These are phyloP conservation scores for Neodiprion pinetum DNA, from an alignment of 1,140 invertebrate species.

Conservation along the genomic window DNA sequence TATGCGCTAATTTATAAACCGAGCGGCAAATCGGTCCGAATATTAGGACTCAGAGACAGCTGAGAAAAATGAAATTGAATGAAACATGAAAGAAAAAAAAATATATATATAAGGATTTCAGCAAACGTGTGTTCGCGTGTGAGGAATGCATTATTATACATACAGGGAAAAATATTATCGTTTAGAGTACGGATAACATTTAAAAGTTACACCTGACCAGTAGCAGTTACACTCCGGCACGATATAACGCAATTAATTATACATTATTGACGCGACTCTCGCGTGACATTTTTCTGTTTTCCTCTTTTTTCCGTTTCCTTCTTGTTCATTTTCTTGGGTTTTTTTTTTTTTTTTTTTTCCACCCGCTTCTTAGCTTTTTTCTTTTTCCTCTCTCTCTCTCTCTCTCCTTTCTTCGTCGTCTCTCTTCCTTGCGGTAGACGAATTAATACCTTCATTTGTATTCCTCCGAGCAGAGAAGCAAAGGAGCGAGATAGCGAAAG, in stretches of 20 bases:
- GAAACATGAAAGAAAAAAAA: too few relatives aligned
- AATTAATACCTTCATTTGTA: slow-evolving; percentile 27
- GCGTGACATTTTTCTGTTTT: slow-evolving; percentile 1
- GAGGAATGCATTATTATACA: neutral
- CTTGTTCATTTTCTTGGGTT: neutral
- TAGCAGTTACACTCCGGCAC: neutral
- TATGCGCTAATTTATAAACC: too few relatives aligned
- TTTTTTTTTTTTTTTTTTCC: neutral
- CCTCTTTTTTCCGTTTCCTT: neutral
- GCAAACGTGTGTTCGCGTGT: too few relatives aligned
- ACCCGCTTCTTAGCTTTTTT: neutral
- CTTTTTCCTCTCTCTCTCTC: neutral
- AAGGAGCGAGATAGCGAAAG: slow-evolving; percentile 18
- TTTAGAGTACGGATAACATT: neutral
- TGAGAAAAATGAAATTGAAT: too few relatives aligned
- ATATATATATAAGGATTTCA: too few relatives aligned
- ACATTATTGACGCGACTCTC: neutral
- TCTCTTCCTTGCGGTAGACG: neutral
- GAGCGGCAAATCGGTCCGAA: too few relatives aligned
- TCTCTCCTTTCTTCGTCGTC: neutral
- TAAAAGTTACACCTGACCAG: slow-evolving; percentile 1
- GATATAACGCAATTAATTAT: slow-evolving; percentile 6
- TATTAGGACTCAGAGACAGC: too few relatives aligned
- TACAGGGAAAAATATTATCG: neutral
- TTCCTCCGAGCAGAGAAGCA: slow-evolving; percentile 16